These are phyloP conservation scores for Polymixis lichenea DNA, from an alignment of 2,888 invertebrate species.

Conservation along the genomic window DNA sequence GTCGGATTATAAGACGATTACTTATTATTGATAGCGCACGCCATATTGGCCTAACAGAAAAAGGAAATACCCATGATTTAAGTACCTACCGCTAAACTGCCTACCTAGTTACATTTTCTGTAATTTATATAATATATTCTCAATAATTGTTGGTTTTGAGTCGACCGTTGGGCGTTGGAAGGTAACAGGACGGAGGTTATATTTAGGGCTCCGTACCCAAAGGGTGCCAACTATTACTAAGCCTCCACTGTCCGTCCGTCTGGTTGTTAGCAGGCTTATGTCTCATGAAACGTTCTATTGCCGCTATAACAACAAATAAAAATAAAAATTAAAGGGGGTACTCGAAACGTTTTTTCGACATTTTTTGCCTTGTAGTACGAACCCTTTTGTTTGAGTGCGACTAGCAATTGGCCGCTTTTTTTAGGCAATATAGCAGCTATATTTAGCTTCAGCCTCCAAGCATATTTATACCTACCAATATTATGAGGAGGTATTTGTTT, in stretches of 20 bases:
- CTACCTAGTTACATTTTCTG: neutral
- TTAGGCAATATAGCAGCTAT: neutral
- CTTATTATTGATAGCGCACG: neutral
- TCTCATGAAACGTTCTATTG: too few relatives aligned
- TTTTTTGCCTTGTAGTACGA: too few relatives aligned
- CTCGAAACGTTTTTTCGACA: too few relatives aligned
- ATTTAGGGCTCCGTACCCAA: neutral
- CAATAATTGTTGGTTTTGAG: neutral
- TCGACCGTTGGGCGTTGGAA: neutral
- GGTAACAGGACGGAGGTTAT: neutral
- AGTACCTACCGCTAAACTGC: neutral
- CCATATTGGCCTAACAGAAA: neutral
- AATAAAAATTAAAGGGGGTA: too few relatives aligned
- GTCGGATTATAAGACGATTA: conserved; percentile 22
- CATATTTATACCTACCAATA: neutral
- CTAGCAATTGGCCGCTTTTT: too few relatives aligned
- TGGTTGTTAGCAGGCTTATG: too few relatives aligned
- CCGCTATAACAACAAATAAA: too few relatives aligned
- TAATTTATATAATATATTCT: neutral
- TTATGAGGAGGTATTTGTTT: too few relatives aligned
- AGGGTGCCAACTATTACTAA: too few relatives aligned
- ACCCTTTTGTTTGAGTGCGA: too few relatives aligned
- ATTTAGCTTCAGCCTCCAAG: neutral
- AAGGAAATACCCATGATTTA: conserved; percentile 16
- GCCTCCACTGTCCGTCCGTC: too few relatives aligned